Base-by-base conservation (phyloP, 2,113 vertebrate species). In the Bagarius yarrelli region DNA sequence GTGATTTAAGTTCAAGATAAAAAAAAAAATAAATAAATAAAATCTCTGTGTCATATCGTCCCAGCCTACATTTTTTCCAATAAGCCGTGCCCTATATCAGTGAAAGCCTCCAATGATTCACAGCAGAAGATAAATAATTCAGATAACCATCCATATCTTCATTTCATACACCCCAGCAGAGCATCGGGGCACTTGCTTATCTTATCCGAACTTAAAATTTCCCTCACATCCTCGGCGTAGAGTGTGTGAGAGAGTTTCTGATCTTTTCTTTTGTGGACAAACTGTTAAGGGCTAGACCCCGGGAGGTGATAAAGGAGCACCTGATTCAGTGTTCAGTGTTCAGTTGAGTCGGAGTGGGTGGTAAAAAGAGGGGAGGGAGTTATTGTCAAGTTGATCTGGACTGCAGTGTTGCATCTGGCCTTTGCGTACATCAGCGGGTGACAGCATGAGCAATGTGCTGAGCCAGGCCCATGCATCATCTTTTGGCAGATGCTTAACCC, bases 401-500 rank as follows among this genome's bases (percentile, higher is more conserved):
- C 83, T 79, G 79, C 83, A 79, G 83, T 81, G 79, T 77, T 74
- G 63, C 55, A 21, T 83, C 81, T 85, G 59, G 81, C 80, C 83
- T 87, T 87, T 88, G 79, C 83, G 55, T 80, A 84, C 79, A 85
- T 81, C 25, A 78, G 69, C 47, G 59, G 76, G 77, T 89, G 88
- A 85, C 85, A 87, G 80, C 55, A 84, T 89, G 87, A 89, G 79
- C 67, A 80, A 89, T 89, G 84, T 81, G 73, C 76, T 82, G 44
- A 63, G 34, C 72, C 59, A 32, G 53, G 47, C 70, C 71, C 75
- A 88, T 89, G 80, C 81, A 87, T 88, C 87, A 88, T 86, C 76
- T 53, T 34, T 25, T 87, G 88, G 87, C 85, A 88, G 85, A 85
- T 83, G 85, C 86, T 89, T 88, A 85, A 85, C 85, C 83, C 67